These are phyloP conservation scores for Synanthedon andrenaeformis DNA, from an alignment of 2,888 invertebrate genomes.

Conservation along the genomic window DNA sequence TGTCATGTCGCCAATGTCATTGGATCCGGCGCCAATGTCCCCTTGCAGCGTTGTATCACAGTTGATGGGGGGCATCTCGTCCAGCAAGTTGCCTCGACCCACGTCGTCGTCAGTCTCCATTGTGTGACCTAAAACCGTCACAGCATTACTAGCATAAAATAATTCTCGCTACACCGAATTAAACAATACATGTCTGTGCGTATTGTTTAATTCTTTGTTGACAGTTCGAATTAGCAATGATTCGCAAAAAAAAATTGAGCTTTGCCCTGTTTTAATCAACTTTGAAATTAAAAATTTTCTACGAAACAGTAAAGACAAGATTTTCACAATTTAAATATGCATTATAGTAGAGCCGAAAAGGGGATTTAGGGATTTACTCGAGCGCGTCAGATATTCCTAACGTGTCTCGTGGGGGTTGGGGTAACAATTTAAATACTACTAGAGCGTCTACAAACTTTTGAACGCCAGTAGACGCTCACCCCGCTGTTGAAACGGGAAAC, in stretches of 20 bases:
- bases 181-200: neutral
- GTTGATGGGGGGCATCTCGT: slow-evolving; percentile 51
- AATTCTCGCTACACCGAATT: neutral
- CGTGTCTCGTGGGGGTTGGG: too few species aligned
- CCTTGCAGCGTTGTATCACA: slow-evolving; percentile 42
- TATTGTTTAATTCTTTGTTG: neutral
- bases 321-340: too few species aligned
- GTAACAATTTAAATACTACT: too few species aligned
- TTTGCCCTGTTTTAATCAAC: neutral
- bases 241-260: too few species aligned
- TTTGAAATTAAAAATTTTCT: neutral
- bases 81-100: slow-evolving; percentile 36
- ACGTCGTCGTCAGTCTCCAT: slow-evolving; percentile 56
- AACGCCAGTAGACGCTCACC: too few species aligned
- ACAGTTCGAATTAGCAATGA: neutral
- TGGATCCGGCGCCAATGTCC: slow-evolving; percentile 44
- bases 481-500: too few species aligned
- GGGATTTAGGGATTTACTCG: too few species aligned
- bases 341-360: too few species aligned
- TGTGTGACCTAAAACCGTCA: slow-evolving; percentile 12
- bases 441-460: too few species aligned
- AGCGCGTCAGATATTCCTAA: too few species aligned
- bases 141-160: neutral
- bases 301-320: neutral
- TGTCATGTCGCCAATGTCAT: slow-evolving; percentile 83